Base-by-base conservation (phyloP, 2,888 invertebrate species). In the Disparrhopalites patrizii region DNA sequence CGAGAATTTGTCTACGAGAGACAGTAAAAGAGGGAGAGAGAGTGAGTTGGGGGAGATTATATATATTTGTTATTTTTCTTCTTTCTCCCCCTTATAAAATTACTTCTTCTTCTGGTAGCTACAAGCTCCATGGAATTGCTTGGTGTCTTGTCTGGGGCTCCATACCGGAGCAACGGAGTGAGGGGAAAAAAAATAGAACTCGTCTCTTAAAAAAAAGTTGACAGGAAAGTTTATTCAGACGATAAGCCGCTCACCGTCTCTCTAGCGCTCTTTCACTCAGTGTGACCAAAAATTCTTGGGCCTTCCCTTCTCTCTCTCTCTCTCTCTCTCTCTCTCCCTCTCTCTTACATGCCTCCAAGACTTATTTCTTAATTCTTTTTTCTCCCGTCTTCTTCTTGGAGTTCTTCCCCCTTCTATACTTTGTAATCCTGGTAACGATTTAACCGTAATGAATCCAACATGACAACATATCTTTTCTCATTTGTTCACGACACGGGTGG, bases 181-280 rank as follows among this genome's bases (percentile, higher is more conserved):
- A 47, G 23, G 15, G 36, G 7, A 36, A 23, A 47, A 23, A 25
- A 47, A 25, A 8, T 23, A 47, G 40, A 51, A 52, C 36, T 62
- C 33, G 33, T 62, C 62, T 62, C 52, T n/a, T n/a, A n/a, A n/a
- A n/a, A n/a, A n/a, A 38, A 43, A 60, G 23, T 50, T 62, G 62
- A 62, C 62, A 62, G 52, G 62, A 62, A 51, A 52, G 52, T 62
- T 62, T 62, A 62, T 62, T 62, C 62, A 52, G 62, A n/a, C 31
- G 54, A 54, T 20, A 54, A 31, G 30, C 18, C 30, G 31, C 54
- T 54, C 20, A 31, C 28, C 8, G n/a, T n/a, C n/a, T n/a, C n/a
- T n/a, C 40, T 40, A 40, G 20, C 20, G n/a, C 40, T 40, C 13
- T 40, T 20, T 20, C 40, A n/a, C 40, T 40, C 13, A n/a, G n/a